Evolutionary conservation across 2,113 vertebrate genomes (phyloP).

Genomic region (Ammospiza caudacuta): DNA sequence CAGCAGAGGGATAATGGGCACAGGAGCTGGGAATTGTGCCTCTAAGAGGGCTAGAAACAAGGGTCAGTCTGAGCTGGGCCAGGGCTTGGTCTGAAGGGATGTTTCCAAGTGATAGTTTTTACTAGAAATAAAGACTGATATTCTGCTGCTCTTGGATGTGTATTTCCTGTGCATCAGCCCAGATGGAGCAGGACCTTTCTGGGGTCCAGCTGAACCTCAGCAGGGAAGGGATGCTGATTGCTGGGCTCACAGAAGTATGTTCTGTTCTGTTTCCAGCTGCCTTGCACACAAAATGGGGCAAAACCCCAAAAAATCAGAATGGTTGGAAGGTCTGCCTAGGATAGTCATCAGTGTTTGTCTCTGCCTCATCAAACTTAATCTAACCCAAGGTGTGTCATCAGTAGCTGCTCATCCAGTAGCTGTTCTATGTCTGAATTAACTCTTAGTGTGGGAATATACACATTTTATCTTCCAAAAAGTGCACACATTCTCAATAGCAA

Average conservation of each 20-base stretch:
- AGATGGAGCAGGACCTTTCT: background rate
- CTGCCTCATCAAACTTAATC: background rate
- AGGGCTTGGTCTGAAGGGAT: background rate
- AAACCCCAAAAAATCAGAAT: background rate
- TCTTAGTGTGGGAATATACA: background rate
- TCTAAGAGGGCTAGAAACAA: background rate
- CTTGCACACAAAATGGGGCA: background rate
- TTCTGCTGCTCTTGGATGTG: background rate
- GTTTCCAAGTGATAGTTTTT: background rate
- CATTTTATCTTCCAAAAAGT: background rate
- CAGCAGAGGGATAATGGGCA: background rate
- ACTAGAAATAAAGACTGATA: background rate
- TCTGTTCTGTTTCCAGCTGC: background rate
- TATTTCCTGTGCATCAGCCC: background rate
- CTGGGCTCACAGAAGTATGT: background rate
- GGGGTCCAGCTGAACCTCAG: background rate
- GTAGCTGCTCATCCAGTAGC: background rate
- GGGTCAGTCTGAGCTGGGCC: too few relatives aligned
- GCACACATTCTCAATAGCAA: fast-evolving
- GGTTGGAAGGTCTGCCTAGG: background rate
- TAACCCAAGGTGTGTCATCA: background rate
- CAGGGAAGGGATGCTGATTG: background rate
- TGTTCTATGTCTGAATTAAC: background rate
- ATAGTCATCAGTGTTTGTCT: background rate
- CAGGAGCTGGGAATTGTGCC: background rate